Evolutionary conservation across 2,113 vertebrate species (phyloP).

Genomic region (Accipiter cooperii): DNA sequence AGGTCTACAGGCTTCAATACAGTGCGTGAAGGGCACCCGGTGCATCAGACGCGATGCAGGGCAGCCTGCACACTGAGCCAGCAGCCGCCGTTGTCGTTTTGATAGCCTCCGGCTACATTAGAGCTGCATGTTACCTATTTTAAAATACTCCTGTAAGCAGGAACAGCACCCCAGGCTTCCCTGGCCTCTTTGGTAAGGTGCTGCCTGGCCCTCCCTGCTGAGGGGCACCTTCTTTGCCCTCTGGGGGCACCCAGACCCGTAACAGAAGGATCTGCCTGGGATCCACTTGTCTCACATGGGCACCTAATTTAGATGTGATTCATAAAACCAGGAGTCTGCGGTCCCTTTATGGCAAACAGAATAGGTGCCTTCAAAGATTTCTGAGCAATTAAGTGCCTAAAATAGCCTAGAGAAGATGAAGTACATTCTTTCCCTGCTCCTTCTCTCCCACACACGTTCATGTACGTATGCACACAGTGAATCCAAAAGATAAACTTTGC

Average conservation of each 20-base stretch:
- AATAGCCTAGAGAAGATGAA: not conserved
- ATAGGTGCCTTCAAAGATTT: not conserved
- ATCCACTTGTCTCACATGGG: not conserved
- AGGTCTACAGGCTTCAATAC: not conserved
- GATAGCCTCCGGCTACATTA: not conserved
- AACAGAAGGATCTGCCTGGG: not conserved
- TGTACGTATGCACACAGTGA: not conserved
- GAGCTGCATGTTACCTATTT: rapidly evolving
- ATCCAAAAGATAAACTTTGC: not conserved
- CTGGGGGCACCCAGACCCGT: rapidly evolving
- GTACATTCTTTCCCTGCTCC: not conserved
- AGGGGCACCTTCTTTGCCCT: not conserved
- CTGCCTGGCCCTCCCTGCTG: not conserved
- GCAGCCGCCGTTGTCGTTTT: not conserved
- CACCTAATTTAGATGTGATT: not conserved
- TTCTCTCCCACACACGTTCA: not conserved
- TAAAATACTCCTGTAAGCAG: not conserved
- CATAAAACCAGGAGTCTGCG: not conserved
- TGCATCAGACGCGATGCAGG: not conserved
- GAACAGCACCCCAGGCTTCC: not conserved
- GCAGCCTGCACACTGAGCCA: not conserved
- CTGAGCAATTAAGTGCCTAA: not conserved
- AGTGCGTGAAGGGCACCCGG: no score
- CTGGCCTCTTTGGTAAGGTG: not conserved
- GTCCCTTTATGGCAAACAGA: not conserved